A percentile compares a stretch with the other conserved stretches of the same genome.
Conservation (phyloP, 2,113 vertebrate genomes). For the Corapipo altera region DNA sequence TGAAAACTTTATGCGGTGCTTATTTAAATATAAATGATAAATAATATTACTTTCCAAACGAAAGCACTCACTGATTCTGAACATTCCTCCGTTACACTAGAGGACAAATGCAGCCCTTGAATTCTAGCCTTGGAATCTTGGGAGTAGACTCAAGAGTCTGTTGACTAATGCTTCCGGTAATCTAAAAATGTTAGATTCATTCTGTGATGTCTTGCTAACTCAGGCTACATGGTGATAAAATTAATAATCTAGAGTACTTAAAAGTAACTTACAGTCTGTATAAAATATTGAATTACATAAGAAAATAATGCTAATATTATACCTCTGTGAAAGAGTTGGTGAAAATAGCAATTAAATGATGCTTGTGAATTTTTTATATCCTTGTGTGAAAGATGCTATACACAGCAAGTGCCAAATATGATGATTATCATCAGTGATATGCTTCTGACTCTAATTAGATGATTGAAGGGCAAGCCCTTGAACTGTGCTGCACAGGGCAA, state of each 20-base stretch:
- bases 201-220: background rate
- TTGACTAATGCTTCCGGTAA: background rate
- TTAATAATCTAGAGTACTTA: background rate
- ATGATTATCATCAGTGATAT: conserved; percentile 17
- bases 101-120: background rate
- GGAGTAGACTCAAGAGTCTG: background rate
- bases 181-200: background rate
- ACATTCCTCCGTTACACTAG: background rate
- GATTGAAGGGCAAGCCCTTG: conserved; percentile 16
- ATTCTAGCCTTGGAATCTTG: background rate
- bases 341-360: background rate
- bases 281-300: background rate
- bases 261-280: background rate
- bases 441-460: conserved; percentile 33
- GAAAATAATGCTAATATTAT: background rate
- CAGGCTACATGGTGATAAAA: background rate
- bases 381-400: background rate
- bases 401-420: background rate
- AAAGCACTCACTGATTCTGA: background rate
- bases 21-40: background rate
- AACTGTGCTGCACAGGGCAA: background rate
- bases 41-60: background rate
- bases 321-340: background rate
- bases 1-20: background rate
- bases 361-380: background rate